A percentile compares a stretch with the other conserved stretches of the same genome.
Evolutionary conservation across 2,888 invertebrate genomes (phyloP).

Genomic region (Aporophyla nigra): DNA sequence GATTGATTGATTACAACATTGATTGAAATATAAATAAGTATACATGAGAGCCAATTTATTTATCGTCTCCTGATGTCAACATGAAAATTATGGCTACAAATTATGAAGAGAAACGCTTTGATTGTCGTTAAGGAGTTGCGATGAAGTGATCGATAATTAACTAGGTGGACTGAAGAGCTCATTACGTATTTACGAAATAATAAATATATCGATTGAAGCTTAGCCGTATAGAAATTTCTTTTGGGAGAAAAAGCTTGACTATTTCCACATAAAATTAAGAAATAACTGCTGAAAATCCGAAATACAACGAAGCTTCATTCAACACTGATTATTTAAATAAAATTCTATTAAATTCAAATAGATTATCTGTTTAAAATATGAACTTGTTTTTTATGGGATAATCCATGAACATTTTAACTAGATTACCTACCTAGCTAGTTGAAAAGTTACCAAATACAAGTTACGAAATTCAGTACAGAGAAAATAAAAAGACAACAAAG

Average conservation of each 20-base stretch:
- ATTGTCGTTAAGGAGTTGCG: constrained; percentile 9
- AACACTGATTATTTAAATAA: neutral
- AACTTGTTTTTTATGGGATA: neutral
- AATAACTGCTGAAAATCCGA: neutral
- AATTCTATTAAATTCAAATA: neutral
- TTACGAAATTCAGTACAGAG: neutral
- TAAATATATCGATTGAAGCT: neutral
- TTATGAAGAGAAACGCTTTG: constrained; percentile 17
- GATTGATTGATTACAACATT: constrained; percentile 61
- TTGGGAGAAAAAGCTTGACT: too few relatives aligned
- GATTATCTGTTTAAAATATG: neutral
- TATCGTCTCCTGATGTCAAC: constrained; percentile 1
- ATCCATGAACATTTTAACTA: neutral
- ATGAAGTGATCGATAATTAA: constrained; percentile 27
- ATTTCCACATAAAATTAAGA: neutral
- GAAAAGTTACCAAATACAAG: neutral
- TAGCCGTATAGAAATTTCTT: neutral
- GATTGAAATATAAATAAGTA: constrained; percentile 60
- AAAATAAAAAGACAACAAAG: neutral
- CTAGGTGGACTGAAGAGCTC: neutral
- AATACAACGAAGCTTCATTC: neutral
- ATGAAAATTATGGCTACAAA: constrained; percentile 21
- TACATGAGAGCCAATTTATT: constrained; percentile 28
- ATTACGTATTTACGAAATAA: constrained; percentile 9
- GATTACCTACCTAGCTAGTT: neutral